Base-by-base conservation (phyloP, 2,888 invertebrate species). In the Bombyx huttoni region DNA sequence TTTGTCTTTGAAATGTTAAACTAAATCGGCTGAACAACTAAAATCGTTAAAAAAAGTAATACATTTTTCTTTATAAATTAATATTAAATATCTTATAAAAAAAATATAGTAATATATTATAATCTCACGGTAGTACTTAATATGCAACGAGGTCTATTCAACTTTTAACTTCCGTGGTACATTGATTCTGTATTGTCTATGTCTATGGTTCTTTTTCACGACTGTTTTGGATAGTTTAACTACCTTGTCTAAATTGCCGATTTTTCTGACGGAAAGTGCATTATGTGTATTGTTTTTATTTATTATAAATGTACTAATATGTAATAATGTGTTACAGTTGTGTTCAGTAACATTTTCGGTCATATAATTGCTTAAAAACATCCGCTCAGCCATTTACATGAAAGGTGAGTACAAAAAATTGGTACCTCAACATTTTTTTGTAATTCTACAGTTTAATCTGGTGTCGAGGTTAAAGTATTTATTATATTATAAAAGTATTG, bases 141-240 rank as follows among this genome's bases (percentile, higher is more conserved):
- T 24, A 24, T 24, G 24, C 24, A 24, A 24, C 24, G 24, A 24
- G 24, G 1, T n/a, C n/a, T n/a, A n/a, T n/a, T n/a, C n/a, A n/a
- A 24, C 55, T 56, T 59, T 58, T 59, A 57, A 60, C 62, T 63
- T 61, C 58, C 62, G 58, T 61, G 58, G 61, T 63, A 60, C 59
- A 62, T 61, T 61, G 58, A 58, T 60, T 63, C 61, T 70, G 65
- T 70, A 63, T 67, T 70, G 70, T 87, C 85, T 84, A 83, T 87
- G 86, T 76, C 85, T 84, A 83, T 87, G 86, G 77, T 76, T 69
- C 78, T 81, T 87, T 87, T 87, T 87, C 87, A 87, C 82, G 87
- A 87, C 87, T 88, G 87, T 88, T 88, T 88, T 88, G 87, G 78
- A 83, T 86, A 85, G 84, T 85, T 85, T 83, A 81, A 77, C 77